phyloP scores from a whole-genome alignment of 2,113 vertebrate genomes.

The Ibidorhyncha struthersii region DNA sequence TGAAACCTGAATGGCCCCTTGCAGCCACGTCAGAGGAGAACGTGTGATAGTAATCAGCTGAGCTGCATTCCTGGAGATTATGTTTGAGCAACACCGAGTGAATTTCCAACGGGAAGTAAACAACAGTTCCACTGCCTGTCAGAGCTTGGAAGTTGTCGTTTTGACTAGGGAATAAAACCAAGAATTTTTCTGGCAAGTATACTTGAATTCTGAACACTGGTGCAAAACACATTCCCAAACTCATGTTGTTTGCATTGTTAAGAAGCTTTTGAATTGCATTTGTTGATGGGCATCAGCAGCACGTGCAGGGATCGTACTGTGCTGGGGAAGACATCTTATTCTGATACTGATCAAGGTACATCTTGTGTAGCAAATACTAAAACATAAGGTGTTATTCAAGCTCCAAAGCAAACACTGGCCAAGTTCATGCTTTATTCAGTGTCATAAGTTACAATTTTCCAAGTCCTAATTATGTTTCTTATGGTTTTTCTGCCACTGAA shows the following conservation, averaged over 20 bases:
- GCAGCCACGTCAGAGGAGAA: background rate
- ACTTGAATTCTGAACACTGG: background rate
- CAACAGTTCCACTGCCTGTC: background rate
- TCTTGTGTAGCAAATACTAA: background rate
- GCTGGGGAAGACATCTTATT: background rate
- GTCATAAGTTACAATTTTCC: background rate
- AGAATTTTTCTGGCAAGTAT: background rate
- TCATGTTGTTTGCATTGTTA: background rate
- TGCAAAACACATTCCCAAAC: background rate
- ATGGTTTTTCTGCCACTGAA: background rate
- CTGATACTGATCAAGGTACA: background rate
- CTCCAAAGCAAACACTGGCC: background rate
- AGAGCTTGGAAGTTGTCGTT: accelerated
- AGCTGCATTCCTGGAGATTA: background rate
- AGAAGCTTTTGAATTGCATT: background rate
- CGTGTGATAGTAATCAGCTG: background rate
- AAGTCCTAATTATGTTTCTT: background rate
- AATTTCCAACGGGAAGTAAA: background rate
- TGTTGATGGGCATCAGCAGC: background rate
- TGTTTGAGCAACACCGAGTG: background rate
- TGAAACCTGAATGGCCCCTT: background rate
- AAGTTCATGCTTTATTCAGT: conserved; percentile 1
- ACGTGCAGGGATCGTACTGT: accelerated
- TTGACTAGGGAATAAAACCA: background rate
- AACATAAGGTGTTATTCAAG: background rate